Percentiles rank a stretch among this genome's conserved stretches.
Conservation (phyloP, 2,797 vertebrate genomes). For the Triplophysa yarkandensis region DNA sequence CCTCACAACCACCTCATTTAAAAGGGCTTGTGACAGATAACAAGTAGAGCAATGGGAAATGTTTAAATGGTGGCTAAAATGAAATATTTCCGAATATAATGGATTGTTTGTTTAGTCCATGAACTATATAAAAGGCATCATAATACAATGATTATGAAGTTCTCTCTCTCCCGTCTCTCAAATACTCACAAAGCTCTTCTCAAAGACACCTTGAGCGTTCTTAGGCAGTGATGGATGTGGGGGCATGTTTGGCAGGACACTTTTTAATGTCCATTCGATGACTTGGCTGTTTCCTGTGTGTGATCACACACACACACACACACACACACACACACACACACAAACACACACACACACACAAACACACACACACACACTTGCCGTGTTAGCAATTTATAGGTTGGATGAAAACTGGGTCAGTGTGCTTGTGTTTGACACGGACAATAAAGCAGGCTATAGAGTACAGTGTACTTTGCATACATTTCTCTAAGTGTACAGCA, state of each 20-base stretch:
- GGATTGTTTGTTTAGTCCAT: too few species aligned
- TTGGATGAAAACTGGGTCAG: slow-evolving; percentile 53
- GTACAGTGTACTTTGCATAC: slow-evolving; percentile 44
- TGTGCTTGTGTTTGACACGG: slow-evolving; percentile 29
- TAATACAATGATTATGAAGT: too few species aligned
- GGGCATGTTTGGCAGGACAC: slow-evolving; percentile 69
- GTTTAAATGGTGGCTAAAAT: not conserved
- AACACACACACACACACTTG: slow-evolving; percentile 35
- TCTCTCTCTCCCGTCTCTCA: slow-evolving; percentile 28
- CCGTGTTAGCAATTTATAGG: slow-evolving; percentile 38
- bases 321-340: slow-evolving; percentile 32
- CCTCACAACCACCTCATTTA: not conserved
- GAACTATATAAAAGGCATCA: too few species aligned
- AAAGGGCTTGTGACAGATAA: not conserved
- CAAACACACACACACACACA: slow-evolving; percentile 32
- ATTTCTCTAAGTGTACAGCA: not conserved
- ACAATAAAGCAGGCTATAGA: slow-evolving; percentile 42
- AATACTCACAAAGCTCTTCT: slow-evolving; percentile 49
- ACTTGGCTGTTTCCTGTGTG: slow-evolving; percentile 53
- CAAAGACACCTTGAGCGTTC: slow-evolving; percentile 80
- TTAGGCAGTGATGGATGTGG: slow-evolving; percentile 67
- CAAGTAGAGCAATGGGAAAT: not conserved
- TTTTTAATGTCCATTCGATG: slow-evolving; percentile 62
- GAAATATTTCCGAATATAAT: not conserved
- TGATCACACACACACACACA: slow-evolving; percentile 44